Evolutionary conservation across 2,888 invertebrate genomes (phyloP), one percentile per base, ranked within the genome.

Genomic region (Halictus quadricinctus): DNA sequence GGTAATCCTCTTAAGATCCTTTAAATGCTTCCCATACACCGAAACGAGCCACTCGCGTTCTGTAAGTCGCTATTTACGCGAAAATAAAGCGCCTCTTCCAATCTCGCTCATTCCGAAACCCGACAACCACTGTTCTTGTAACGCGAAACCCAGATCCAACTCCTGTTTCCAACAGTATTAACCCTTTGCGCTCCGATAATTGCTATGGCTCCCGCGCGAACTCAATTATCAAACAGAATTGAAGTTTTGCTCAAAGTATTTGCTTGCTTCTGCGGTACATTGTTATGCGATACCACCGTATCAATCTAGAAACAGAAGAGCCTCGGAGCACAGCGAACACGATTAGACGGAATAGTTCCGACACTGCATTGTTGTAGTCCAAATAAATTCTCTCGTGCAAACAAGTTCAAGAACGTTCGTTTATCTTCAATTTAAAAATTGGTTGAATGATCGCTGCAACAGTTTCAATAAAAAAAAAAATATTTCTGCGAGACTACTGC

Each of bases 1-100:
- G 29, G 69, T 69, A 69, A 69, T 69, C 69, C 10, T 69, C 69
- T 41, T 41, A 69, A 41, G 69, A 36, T 8, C 69, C 36, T 69
- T 69, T 69, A 69, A 69, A 69, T 69, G 36, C 18, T 36, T 41
- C 41, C 18, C 41, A 18, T 69, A 21, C 69, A 18, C 36, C 41
- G 21, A 69, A 41, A 29, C 69, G 41, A 69, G 36, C 69, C 36
- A 41, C 69, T 69, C 36, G 21, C 10, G 36, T 41, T 41, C 41
- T 18, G 69, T 36, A 29, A 69, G 36, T 69, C 8, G 25, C 64
- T 69, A 69, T 69, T 36, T 69, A 69, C 41, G 41, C 10, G 36
- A 41, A 21, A 21, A 69, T 69, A 36, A 41, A 69, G 21, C 69
- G 10, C 21, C 69, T 21, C 69, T 41, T 41, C 3, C 41, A 41